Evolutionary conservation across 2,888 invertebrate species (phyloP), one percentile per base, ranked within the genome.

Genomic region (Frankliniella fusca): DNA sequence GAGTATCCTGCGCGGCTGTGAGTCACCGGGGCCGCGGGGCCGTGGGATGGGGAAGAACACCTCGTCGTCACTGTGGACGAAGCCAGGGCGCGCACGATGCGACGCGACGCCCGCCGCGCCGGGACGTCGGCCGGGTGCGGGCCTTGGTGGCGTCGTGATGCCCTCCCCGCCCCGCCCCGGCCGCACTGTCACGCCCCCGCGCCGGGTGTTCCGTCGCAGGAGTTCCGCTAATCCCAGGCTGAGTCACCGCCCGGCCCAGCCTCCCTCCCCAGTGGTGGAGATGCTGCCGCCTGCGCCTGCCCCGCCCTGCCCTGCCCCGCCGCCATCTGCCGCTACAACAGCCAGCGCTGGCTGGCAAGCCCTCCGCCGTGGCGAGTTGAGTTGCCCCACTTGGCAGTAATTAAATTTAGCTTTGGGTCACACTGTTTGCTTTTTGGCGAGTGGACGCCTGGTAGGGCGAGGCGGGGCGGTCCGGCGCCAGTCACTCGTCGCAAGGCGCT

Each of bases 171-270:
- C 38, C 38, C 38, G 38, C 38, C 38, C 38, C 38, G 38, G 54
- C 3, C 61, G 61, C 61, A 7, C 20, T 1, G 61, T 18, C 61
- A 18, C 61, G 20, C 20, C 54, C 54, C 54, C 15, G 54, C 54
- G 8, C 54, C 54, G 54, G 54, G 15, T 54, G 54, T 18, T 54
- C 54, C 54, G 54, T 54, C 54, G 54, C 15, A 54, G 65, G 65
- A 23, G 70, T 76, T 76, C 23, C 27, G 27, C 70, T 76, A 76
- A 76, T 76, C 70, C 70, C 70, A 23, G 23, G 70, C 23, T 76
- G 70, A 76, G 23, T 76, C 70, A 76, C 70, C n/a, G 70, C 8
- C 7, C 15, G 3, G 61, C 54, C 15, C 38, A 38, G 38, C 38
- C 61, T n/a, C 61, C 38, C 54, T 18, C 54, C 54, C 15, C 54